Base-by-base conservation (phyloP, 2,113 vertebrate genomes). In the Lophius piscatorius region DNA sequence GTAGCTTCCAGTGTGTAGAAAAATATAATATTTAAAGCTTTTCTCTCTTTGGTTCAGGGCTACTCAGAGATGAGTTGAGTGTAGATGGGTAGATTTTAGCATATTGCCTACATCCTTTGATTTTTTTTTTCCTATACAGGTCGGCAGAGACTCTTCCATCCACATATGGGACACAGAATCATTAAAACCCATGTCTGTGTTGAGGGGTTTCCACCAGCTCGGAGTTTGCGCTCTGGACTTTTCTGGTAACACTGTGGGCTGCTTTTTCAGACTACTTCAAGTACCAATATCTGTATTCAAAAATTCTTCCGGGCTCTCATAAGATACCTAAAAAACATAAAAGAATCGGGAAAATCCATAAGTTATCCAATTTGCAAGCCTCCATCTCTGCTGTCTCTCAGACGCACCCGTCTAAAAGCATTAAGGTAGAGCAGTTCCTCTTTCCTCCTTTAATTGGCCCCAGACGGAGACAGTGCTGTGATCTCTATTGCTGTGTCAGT, bases 131-230 rank as follows among this genome's bases (percentile, higher is more conserved):
- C 23, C 80, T 76, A 45, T 61, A 13, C 76, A 99, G 97, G 95
- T 98, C 57, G 97, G 97, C 71, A 92, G 97, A 76, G 97, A 99
- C 88, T 94, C 95, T 33, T 92, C 95, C 50, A 83, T 98, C 78
- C 97, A 99, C 62, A 84, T 99, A 76, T 99, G 97, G 97, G 97
- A 99, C 86, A 94, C 94, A 49, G 97, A 98, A 87, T 94, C 91
- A 16, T 84, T 96, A 83, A 98, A 95, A 79, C 93, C 97, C 39
- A 84, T 98, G 65, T 98, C 97, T 0, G 90, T 99, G 59, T 88
- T 99, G 87, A 98, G 93, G 87, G 97, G 96, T 81, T 94, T 92
- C 85, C 97, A 98, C 84, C 96, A 98, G 22, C 93, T 93, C 16
- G 97, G 97, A 71, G 91, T 99, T 51, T 98, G 96, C 64, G 92